Percentiles rank a stretch among this genome's conserved stretches.
Conservation (phyloP, 2,797 vertebrate genomes). For the Neosilurus hyrtlii region DNA sequence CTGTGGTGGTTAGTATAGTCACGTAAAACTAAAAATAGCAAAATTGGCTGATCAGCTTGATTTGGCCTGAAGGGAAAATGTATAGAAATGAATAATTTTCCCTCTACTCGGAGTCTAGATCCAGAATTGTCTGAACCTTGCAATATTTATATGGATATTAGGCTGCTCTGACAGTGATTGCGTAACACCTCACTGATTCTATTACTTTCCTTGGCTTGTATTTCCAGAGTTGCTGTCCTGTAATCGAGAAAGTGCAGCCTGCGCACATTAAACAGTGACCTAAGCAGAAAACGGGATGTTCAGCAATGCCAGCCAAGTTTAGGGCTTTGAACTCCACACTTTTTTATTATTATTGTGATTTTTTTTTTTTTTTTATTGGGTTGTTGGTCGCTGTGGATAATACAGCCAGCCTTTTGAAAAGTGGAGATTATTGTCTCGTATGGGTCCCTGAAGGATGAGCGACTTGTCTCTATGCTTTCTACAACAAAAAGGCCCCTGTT, state of each 20-base stretch:
- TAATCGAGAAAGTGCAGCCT: slow-evolving; percentile 35
- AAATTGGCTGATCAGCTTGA: background rate
- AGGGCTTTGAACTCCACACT: slow-evolving; percentile 13
- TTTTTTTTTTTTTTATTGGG: slow-evolving; percentile 7
- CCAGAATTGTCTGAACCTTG: background rate
- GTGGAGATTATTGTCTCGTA: background rate
- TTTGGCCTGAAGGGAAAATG: background rate
- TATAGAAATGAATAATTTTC: background rate
- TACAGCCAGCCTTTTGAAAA: background rate
- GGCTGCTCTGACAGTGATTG: slow-evolving; percentile 10
- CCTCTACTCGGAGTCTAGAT: background rate
- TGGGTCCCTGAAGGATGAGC: slow-evolving; percentile 14
- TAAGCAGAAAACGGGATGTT: slow-evolving; percentile 29
- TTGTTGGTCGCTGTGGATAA: slow-evolving; percentile 6
- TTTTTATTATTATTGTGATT: slow-evolving; percentile 24
- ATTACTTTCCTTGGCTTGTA: slow-evolving; percentile 32
- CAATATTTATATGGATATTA: background rate
- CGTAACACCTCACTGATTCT: slow-evolving; percentile 19
- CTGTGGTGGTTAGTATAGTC: no score
- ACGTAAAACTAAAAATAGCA: background rate
- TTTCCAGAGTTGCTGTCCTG: slow-evolving; percentile 27
- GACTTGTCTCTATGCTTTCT: slow-evolving; percentile 11
- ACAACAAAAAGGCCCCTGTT: background rate
- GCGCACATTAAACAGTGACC: slow-evolving; percentile 38
- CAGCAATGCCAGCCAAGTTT: background rate